Conservation (phyloP, 1,140 invertebrate genomes). For the Heliconius himera region DNA sequence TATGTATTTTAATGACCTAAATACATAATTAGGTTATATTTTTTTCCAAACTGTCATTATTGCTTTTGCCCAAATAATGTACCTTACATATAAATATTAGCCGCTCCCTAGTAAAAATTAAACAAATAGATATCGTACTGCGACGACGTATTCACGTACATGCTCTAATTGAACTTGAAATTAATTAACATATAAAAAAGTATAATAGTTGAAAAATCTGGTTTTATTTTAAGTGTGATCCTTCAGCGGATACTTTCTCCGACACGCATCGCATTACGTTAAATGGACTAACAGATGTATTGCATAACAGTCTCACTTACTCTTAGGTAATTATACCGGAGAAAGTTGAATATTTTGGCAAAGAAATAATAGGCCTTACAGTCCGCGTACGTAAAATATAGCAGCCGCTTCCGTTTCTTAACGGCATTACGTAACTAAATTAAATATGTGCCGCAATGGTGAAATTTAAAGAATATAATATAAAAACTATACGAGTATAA, state of each 20-base stretch:
- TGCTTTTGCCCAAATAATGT: not conserved
- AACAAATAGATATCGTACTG: not conserved
- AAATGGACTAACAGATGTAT: slow-evolving; percentile 59
- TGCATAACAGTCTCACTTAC: slow-evolving; percentile 57
- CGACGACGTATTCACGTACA: not conserved
- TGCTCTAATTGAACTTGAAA: too few species aligned
- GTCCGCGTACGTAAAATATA: slow-evolving; percentile 53
- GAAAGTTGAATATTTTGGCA: slow-evolving; percentile 69
- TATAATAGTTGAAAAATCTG: slow-evolving; percentile 32
- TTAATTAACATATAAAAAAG: not conserved
- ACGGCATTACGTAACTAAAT: slow-evolving; percentile 52
- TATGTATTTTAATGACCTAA: not conserved
- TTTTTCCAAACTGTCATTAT: not conserved
- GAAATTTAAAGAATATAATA: not conserved
- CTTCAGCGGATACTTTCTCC: slow-evolving; percentile 66
- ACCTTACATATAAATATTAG: not conserved
- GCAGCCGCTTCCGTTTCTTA: slow-evolving; percentile 56
- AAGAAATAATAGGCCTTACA: slow-evolving; percentile 52
- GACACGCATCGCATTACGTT: slow-evolving; percentile 44
- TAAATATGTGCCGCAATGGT: slow-evolving; percentile 12
- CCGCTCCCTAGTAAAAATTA: not conserved
- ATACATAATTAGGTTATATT: not conserved
- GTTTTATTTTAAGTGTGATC: slow-evolving; percentile 40
- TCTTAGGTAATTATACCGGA: slow-evolving; percentile 63
- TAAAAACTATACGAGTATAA: not conserved